A percentile compares a stretch with the other conserved stretches of the same genome.
Evolutionary conservation across 2,113 vertebrate species (phyloP).

Genomic region (Mustela nigripes): DNA sequence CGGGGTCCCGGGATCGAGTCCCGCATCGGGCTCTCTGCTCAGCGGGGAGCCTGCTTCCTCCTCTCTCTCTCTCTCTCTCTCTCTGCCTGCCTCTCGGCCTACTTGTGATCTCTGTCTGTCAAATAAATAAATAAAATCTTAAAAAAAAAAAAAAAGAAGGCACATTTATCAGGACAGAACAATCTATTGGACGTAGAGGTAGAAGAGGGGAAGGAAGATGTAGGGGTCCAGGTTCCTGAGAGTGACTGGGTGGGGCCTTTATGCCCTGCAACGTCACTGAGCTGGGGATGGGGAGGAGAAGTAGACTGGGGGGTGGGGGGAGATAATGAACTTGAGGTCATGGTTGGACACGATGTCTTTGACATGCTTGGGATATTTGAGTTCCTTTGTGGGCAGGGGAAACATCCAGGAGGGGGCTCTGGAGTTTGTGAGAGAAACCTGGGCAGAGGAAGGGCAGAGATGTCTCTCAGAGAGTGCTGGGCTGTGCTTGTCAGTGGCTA

Average conservation of each 20-base stretch:
- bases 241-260: not conserved
- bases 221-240: not conserved
- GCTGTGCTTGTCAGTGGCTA: not conserved
- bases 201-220: not conserved
- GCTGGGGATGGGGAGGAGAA: not conserved
- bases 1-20: no score
- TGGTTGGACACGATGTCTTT: not conserved
- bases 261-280: not conserved
- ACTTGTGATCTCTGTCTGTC: no score
- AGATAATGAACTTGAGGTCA: not conserved
- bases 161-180: not conserved
- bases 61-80: no score
- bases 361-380: not conserved
- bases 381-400: not conserved
- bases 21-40: no score
- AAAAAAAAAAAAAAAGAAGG: not conserved
- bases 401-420: not conserved
- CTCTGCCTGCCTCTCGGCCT: no score
- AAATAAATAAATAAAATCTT: no score
- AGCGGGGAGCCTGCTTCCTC: no score
- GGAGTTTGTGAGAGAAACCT: not conserved
- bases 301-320: not conserved
- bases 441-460: not conserved
- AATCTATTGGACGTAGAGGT: not conserved
- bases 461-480: not conserved